Evolutionary conservation across 1,140 invertebrate species (phyloP), one percentile per base, ranked within the genome.

Genomic region (Portunus trituberculatus): DNA sequence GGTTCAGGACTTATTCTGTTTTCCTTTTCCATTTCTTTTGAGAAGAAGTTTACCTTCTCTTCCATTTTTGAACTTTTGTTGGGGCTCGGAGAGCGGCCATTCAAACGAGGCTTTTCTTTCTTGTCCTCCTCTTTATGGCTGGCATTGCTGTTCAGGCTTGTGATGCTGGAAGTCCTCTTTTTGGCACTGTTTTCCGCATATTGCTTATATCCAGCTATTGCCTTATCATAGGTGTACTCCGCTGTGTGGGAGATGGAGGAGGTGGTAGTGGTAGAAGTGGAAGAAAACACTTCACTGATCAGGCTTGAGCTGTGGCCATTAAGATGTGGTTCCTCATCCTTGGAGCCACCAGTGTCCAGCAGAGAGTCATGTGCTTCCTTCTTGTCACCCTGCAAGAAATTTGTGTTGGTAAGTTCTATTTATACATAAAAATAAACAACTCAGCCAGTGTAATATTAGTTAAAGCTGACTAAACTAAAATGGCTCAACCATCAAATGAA

Each of bases 181-280:
- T 96, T 96, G 89, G 94, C 96, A 93, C 87, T 96, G 97, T 97
- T 96, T 97, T 98, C 96, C 97, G 98, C 86, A 97, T 97, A 94
- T 98, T 98, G 96, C 93, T 98, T 98, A 96, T 99, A 98, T 95
- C 98, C 98, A 96, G 98, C 98, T 95, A 98, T 98, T 94, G 98
- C 98, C 96, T 98, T 98, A 97, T 99, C 98, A 97, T 98, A 99
- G 0, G 98, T 98, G 97, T 98, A 99, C 96, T 98, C 98, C 84
- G 94, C 90, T 84, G 93, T 92, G 46, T 96, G 88, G 84, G 87
- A 45, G 93, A 31, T 20, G 92, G 87, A 29, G 32, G 84, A 31
- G 88, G 31, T 91, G 28, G 82, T 83, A 8, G 48, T 93, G 32
- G 87, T 67, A 59, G 86, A 59, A 48, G 91, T 93, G 76, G 95